These are phyloP conservation scores for Gopherus flavomarginatus DNA, from an alignment of 2,113 vertebrate genomes.

Conservation along the genomic window DNA sequence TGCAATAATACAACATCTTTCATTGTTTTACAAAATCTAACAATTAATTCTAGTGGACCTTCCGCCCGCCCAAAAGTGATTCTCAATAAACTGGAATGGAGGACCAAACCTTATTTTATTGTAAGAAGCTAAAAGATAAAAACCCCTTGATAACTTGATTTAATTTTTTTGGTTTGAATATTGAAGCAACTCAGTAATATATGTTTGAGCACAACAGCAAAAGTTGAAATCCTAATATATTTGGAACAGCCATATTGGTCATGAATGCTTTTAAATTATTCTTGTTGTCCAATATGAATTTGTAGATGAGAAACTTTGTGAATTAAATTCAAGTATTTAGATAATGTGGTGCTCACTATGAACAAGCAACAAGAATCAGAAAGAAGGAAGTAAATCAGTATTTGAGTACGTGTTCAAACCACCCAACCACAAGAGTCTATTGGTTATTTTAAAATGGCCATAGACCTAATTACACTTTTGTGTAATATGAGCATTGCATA, in stretches of 20 bases:
- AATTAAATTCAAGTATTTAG: not conserved
- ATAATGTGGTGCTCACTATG: not conserved
- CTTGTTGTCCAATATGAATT: not conserved
- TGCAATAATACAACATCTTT: not conserved
- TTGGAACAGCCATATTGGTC: not conserved
- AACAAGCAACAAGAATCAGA: not conserved
- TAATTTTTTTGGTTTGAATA: not conserved
- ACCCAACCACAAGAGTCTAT: not conserved
- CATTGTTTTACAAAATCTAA: not conserved
- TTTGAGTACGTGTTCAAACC: not conserved
- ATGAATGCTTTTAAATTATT: not conserved
- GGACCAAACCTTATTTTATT: not conserved
- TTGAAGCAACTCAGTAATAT: not conserved
- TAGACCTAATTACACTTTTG: not conserved
- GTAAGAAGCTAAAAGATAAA: not conserved
- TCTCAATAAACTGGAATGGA: constrained; percentile 3
- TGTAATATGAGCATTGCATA: not conserved
- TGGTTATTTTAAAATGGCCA: not conserved
- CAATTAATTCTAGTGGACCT: not conserved
- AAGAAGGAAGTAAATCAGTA: not conserved
- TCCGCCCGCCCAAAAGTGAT: not conserved
- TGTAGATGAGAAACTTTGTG: not conserved
- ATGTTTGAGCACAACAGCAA: not conserved
- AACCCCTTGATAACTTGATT: not conserved
- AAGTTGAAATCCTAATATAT: not conserved